Percentiles rank a stretch among this genome's conserved stretches.
phyloP scores from a whole-genome alignment of 2,797 vertebrate genomes.

The Jordanella pulchra region DNA sequence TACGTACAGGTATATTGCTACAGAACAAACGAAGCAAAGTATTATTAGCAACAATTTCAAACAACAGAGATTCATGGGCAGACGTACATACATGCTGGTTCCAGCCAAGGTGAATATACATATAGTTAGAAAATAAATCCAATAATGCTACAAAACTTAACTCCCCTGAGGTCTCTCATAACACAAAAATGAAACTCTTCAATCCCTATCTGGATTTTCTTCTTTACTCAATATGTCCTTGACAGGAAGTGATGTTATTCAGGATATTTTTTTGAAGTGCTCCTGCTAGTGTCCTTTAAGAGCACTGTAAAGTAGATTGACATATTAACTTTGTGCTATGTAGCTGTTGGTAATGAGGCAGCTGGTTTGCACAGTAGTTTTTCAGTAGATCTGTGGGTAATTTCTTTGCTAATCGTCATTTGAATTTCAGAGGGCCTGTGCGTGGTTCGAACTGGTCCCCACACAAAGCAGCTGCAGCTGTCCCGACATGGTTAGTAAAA shows the following conservation, averaged over 20 bases:
- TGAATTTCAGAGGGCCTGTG: neutral
- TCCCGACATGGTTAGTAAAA: slow-evolving; percentile 26
- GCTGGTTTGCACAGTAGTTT: slow-evolving; percentile 28
- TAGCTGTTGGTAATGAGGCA: slow-evolving; percentile 40
- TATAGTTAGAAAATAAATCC: too few species aligned
- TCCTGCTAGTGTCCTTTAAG: neutral
- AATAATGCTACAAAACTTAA: too few species aligned
- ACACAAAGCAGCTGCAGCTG: slow-evolving; percentile 13
- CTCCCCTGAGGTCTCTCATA: too few species aligned
- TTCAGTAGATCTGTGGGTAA: slow-evolving; percentile 27
- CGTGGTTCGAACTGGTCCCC: neutral
- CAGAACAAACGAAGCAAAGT: too few species aligned
- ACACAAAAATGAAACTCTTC: neutral
- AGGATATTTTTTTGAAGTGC: neutral
- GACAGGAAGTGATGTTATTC: neutral
- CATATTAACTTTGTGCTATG: slow-evolving; percentile 17
- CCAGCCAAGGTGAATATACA: too few species aligned
- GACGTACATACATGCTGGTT: too few species aligned
- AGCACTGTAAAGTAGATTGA: neutral
- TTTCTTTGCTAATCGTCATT: slow-evolving; percentile 22
- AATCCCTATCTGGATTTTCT: neutral
- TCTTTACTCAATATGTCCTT: neutral
- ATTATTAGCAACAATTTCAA: too few species aligned
- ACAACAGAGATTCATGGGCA: too few species aligned
- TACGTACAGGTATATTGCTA: too few species aligned